phyloP scores from a whole-genome alignment of 2,113 vertebrate genomes.

The Poecilia latipinna region DNA sequence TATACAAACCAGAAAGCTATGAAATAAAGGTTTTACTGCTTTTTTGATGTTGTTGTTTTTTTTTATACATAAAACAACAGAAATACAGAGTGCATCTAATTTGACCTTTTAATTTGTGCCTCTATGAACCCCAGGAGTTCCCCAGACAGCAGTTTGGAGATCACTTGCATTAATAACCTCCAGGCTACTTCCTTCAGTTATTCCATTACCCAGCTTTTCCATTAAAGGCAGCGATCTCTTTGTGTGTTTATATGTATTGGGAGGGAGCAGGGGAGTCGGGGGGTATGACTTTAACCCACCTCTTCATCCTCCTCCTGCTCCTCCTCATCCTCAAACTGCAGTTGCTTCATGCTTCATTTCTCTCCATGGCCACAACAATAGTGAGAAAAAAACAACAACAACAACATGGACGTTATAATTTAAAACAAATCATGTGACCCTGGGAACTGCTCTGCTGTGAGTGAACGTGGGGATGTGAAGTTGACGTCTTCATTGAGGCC shows the following conservation, averaged over 20 bases:
- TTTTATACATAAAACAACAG: background rate
- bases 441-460: conserved; percentile 52
- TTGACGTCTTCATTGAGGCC: conserved; percentile 73
- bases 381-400: background rate
- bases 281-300: conserved; percentile 43
- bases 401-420: conserved; percentile 27
- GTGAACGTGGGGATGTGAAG: conserved; percentile 48
- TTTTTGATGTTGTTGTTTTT: background rate
- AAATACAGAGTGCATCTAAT: background rate
- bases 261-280: conserved; percentile 8
- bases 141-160: conserved; percentile 41
- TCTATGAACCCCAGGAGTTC: conserved; percentile 40
- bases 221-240: conserved; percentile 68
- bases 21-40: background rate
- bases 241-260: conserved; percentile 47
- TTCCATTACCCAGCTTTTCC: conserved; percentile 71
- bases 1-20: background rate
- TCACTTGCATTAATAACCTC: conserved; percentile 69
- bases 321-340: conserved; percentile 28
- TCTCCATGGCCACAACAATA: conserved; percentile 21
- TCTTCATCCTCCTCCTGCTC: conserved; percentile 38
- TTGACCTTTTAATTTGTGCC: conserved; percentile 15
- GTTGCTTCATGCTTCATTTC: conserved; percentile 46
- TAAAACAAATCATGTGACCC: conserved; percentile 51
- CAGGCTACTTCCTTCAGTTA: conserved; percentile 70